Evolutionary conservation across 2,113 vertebrate genomes (phyloP).

Genomic region (Caracal caracal): DNA sequence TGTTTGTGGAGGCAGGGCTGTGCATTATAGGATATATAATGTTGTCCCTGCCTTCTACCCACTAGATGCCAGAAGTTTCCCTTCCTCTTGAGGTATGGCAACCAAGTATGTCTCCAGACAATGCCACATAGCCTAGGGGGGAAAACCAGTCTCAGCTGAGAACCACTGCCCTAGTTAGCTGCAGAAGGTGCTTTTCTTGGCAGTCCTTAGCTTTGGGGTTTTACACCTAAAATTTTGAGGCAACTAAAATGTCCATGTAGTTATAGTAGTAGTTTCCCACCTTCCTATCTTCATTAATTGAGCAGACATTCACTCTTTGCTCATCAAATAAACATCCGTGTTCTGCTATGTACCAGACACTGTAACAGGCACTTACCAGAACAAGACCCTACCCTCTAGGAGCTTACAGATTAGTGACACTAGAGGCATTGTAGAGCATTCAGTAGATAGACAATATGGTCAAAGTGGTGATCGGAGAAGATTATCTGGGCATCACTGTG

Average conservation of each 20-base stretch:
- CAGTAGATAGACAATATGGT: background rate
- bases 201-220: background rate
- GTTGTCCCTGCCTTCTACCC: background rate
- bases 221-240: background rate
- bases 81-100: background rate
- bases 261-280: background rate
- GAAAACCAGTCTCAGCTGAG: background rate
- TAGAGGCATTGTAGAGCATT: background rate
- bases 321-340: background rate
- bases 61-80: background rate
- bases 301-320: background rate
- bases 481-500: background rate
- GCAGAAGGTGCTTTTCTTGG: background rate
- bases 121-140: background rate
- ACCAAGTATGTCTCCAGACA: background rate
- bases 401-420: background rate
- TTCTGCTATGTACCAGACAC: background rate
- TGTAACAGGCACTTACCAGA: background rate
- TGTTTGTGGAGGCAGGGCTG: background rate
- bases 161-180: background rate
- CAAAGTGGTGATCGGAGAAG: background rate
- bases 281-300: background rate
- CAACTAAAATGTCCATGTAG: background rate
- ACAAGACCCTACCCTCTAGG: background rate
- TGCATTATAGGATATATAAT: background rate